Evolutionary conservation across 1,140 invertebrate genomes (phyloP).

Genomic region (Lepidurus apus): DNA sequence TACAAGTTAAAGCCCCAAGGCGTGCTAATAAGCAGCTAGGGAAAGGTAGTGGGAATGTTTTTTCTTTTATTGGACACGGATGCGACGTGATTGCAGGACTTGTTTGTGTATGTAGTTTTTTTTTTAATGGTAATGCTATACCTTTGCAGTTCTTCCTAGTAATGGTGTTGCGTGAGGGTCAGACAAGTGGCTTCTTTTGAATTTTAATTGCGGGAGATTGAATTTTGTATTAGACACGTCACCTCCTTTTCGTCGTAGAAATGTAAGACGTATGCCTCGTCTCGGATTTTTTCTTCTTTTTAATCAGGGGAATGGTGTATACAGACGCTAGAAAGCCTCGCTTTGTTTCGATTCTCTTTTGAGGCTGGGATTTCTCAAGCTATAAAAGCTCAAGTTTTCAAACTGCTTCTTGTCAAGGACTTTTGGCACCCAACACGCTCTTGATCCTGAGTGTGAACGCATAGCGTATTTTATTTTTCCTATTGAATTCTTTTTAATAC

Average conservation of each 20-base stretch:
- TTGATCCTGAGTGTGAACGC: neutral
- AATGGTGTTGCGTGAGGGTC: neutral
- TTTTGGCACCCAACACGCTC: neutral
- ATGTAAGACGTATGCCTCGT: neutral
- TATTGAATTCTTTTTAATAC: neutral
- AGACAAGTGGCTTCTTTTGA: neutral
- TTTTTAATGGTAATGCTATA: neutral
- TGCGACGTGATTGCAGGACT: neutral
- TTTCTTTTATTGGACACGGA: neutral
- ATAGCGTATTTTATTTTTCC: neutral
- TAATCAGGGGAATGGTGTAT: neutral
- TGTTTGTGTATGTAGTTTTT: neutral
- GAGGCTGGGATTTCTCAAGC: neutral
- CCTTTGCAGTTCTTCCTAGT: neutral
- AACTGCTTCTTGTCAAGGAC: constrained; percentile 3
- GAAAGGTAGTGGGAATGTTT: neutral
- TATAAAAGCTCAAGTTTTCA: neutral
- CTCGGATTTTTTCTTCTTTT: neutral
- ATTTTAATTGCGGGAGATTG: constrained; percentile 7
- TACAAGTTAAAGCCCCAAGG: neutral
- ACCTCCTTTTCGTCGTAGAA: neutral
- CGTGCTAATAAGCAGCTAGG: constrained; percentile 11
- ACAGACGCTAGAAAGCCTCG: neutral
- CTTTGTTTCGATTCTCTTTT: neutral
- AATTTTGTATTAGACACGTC: neutral